Base-by-base conservation (phyloP, 2,888 invertebrate genomes). In the Sussaba pulchella region DNA sequence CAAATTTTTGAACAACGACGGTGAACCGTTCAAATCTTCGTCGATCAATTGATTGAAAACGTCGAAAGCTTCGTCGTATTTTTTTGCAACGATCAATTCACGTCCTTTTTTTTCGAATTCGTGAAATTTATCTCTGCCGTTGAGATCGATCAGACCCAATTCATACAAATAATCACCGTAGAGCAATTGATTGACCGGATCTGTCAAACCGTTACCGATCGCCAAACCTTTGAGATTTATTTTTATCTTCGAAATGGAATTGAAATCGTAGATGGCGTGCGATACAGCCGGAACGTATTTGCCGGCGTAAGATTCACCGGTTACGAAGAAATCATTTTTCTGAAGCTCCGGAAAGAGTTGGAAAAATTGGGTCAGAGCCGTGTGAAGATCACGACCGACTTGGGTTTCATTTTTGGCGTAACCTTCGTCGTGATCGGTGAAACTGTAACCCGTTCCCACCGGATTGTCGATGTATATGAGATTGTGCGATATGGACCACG, bases 391-490 rank as follows among this genome's bases (percentile, higher is more conserved):
- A 64, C 94, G 94, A 0, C 96, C 98, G 0, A 98, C 96, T 89
- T 96, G 95, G 0, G 94, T 95, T 92, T 98, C 96, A 90, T 97
- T 96, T 4, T 93, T 94, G 9, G 96, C 96, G 92, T 96, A 98
- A 0, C 98, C 98, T 72, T 92, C 94, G 19, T 95, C 95, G 72
- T 94, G 92, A 2, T 95, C 94, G 0, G 98, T 98, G 88, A 98
- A 98, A 92, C 98, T 98, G 90, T 96, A 99, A 0, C 98, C 98
- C 1, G 98, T 96, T 1, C 98, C 98, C 0, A 97, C 98, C 0
- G 98, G 98, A 92, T 98, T 98, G 91, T 99, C 98, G 73, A 99
- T 96, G 90, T 97, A 99, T 71, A 99, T 94, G 50, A 98, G 92
- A 85, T 96, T 95, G 90, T 97, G 97, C 9, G 95, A 95, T 47